Evolutionary conservation across 1,140 invertebrate species (phyloP), one percentile per base, ranked within the genome.

Genomic region (Cydia fagiglandana): DNA sequence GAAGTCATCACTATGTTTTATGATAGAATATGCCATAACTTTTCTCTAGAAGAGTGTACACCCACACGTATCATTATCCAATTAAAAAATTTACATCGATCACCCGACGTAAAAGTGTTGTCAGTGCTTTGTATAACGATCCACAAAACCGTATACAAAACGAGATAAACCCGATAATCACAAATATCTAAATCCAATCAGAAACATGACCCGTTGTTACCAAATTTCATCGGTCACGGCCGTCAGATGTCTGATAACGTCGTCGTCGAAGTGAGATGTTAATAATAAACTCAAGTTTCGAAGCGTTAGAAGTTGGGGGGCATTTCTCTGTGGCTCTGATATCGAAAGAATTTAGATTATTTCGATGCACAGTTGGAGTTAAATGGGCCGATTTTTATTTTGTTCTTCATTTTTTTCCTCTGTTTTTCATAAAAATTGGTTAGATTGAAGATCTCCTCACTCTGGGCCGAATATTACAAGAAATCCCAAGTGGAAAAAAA

Each of bases 221-320:
- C 61, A 75, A 77, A 70, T 74, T 76, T 73, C 73, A 84, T 80
- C 80, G 76, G 80, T 79, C 80, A 79, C 77, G 61, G 73, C n/a
- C 77, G 76, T 78, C 74, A 80, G 83, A 84, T 84, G 66, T 68
- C 75, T 74, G 81, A 83, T 84, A 83, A 79, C 78, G 80, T 82
- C 81, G 73, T 74, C 79, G 74, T 50, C 41, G 12, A 38, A 41
- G 66, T 70, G 66, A 38, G 34, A 70, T 38, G 66, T 70, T 38
- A 34, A 70, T 38, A 70, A 15, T 70, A 38, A 38, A 70, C n/a
- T 38, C 66, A 24, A 61, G 56, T 80, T 76, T 74, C 73, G 76
- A 75, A 74, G 76, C 75, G 79, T 78, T 79, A 78, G 2, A 24
- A n/a, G 4, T 61, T 61, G 17, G 56, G 56, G 3, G n/a, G 17